Evolutionary conservation across 2,113 vertebrate species (phyloP), one percentile per base, ranked within the genome.

Genomic region (Heliornis fulica): DNA sequence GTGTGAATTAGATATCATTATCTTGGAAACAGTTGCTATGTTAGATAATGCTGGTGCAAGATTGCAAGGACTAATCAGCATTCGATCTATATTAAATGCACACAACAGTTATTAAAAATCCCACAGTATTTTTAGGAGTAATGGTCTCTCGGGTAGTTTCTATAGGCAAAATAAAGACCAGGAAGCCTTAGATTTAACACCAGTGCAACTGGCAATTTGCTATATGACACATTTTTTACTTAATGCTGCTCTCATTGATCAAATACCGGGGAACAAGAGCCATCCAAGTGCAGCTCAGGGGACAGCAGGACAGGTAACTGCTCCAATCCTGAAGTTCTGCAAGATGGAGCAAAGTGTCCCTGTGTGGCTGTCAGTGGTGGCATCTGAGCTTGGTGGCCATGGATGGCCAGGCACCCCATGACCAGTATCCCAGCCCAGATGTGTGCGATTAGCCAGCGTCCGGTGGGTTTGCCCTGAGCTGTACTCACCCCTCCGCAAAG

Each of bases 381-480:
- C 36, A 59, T 7, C 43, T 29, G 19, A 25, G 19, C 17, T 34
- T 25, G 38, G 51, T 6, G 10, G 28, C 18, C 3, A 0, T 16
- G 26, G 31, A 9, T 61, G 54, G 40, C 54, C 63, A 54, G 63
- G 40, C 2, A 12, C 26, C 26, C 22, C 1, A 2, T 0, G 2
- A 82, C 34, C 34, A 6, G 32, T 15, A 36, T 18, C 51, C 23
- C 64, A 34, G 40, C 21, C 40, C 1, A 4, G 56, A 32, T 7
- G 10, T 4, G 0, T 3, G 11, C 0, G 1, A 12, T 40, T 25
- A 54, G 17, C 31, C 34, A 11, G 21, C 18, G 28, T 61, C 28
- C 0, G 3, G 38, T 0, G 8, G 22, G 36, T 29, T 57, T 63
- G 40, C 40, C 46, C n/a, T 13, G 48, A 28, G 29, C 23, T 45